phyloP scores from a whole-genome alignment of 2,797 vertebrate genomes.

The Sebastes itinus region DNA sequence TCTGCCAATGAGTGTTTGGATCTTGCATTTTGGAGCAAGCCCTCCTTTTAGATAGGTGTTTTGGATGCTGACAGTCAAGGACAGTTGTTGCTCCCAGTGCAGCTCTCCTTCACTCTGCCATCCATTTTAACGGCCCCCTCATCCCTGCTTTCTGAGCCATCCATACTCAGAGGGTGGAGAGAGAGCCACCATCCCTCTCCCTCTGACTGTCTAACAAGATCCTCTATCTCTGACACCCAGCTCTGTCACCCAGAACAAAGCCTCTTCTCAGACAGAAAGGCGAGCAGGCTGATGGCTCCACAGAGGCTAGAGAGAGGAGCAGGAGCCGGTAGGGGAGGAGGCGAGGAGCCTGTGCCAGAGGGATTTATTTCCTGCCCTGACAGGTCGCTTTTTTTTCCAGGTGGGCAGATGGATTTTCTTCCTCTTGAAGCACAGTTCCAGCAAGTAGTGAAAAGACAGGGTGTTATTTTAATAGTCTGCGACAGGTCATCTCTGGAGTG shows the following conservation, averaged over 20 bases:
- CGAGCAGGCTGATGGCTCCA: slow-evolving; percentile 62
- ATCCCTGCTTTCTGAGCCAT: slow-evolving; percentile 51
- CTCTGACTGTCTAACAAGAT: slow-evolving; percentile 70
- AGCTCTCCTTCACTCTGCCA: slow-evolving; percentile 47
- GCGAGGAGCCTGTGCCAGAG: slow-evolving; percentile 46
- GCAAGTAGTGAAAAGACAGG: slow-evolving; percentile 42
- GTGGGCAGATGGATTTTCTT: slow-evolving; percentile 73
- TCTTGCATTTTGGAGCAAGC: slow-evolving; percentile 28
- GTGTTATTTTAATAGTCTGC: slow-evolving; percentile 59
- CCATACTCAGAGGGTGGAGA: slow-evolving; percentile 52
- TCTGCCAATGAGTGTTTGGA: slow-evolving; percentile 6
- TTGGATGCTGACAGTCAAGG: slow-evolving; percentile 44
- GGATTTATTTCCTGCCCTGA: slow-evolving; percentile 71
- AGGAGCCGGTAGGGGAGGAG: slow-evolving; percentile 32
- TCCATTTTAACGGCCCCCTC: slow-evolving; percentile 42
- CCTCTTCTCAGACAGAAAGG: slow-evolving; percentile 66
- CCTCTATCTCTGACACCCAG: slow-evolving; percentile 71
- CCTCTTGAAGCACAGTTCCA: slow-evolving; percentile 52
- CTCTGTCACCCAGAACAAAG: slow-evolving; percentile 79
- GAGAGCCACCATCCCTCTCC: slow-evolving; percentile 57
- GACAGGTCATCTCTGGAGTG: slow-evolving; percentile 56
- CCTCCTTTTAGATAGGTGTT: slow-evolving; percentile 30
- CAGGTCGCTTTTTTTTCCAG: slow-evolving; percentile 64
- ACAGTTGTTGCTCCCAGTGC: slow-evolving; percentile 48
- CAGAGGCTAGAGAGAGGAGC: slow-evolving; percentile 57